Evolutionary conservation across 2,888 invertebrate species (phyloP), one percentile per base, ranked within the genome.

Genomic region (Acanthopleura granulata): DNA sequence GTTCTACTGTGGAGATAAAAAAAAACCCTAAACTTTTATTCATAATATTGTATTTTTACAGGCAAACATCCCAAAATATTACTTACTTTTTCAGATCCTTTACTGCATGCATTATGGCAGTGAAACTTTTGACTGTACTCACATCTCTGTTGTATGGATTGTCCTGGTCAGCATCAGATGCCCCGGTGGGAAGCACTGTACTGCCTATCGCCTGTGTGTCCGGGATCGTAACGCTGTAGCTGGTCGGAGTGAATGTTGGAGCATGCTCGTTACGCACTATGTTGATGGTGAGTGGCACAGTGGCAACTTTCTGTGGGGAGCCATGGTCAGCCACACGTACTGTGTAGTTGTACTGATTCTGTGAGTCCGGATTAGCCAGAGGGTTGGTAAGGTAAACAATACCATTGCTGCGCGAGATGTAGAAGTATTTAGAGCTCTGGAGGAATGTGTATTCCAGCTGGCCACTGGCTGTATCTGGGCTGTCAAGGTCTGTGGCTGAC

Each of bases 241-340:
- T n/a, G 30, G 12, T 70, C 6, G 49, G 22, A 29, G 27, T 69
- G 27, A 83, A 83, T 22, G 27, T 27, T 15, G 84, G 84, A 18
- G 78, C 72, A 72, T 27, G 66, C 29, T 72, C 57, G 72, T 84
- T 84, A 15, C 84, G 77, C 0, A 82, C 79, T 49, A 84, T 80
- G 22, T 66, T 72, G 0, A 84, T 72, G 11, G 57, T 75, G 12
- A 84, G 78, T 16, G 57, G 75, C 16, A 78, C 74, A 18, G 77
- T 76, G 11, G 78, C 78, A 29, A 73, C 74, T 76, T 80, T 82
- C 0, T 82, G 83, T 29, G 82, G 82, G n/a, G 57, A 74, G 14
- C 82, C 80, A 57, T 84, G 77, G 74, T 87, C 86, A 51, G 76
- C 50, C 16, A 83, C 87, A 40, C 73, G 49, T 6, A 87, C 84